These are phyloP conservation scores for Trichopoda pennipes DNA, from an alignment of 2,888 invertebrate species.

Conservation along the genomic window DNA sequence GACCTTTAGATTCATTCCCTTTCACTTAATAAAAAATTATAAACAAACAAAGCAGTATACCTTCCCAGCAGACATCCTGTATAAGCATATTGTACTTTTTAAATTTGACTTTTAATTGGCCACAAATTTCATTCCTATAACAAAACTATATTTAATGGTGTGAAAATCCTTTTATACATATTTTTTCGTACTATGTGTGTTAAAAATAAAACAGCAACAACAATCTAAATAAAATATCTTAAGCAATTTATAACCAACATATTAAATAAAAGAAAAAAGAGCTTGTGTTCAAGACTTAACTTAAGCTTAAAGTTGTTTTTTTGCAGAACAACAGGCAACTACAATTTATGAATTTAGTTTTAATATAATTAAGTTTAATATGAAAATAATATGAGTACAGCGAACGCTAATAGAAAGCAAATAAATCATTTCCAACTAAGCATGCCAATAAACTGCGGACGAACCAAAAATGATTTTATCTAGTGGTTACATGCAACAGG, in stretches of 20 bases:
- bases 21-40: no score
- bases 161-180: constrained; percentile 1
- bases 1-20: no score
- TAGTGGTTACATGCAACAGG: constrained; percentile 24
- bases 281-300: constrained; percentile 21
- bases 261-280: not conserved
- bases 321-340: constrained; percentile 1
- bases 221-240: constrained; percentile 7
- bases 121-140: constrained; percentile 32
- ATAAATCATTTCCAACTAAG: constrained; percentile 48
- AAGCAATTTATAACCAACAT: not conserved
- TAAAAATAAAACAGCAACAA: constrained; percentile 30
- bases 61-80: no score
- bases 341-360: constrained; percentile 14
- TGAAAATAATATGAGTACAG: constrained; percentile 51
- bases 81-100: no score
- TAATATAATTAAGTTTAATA: constrained; percentile 28
- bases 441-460: constrained; percentile 36
- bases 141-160: not conserved
- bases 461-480: constrained; percentile 5
- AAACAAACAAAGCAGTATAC: no score
- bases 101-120: not conserved
- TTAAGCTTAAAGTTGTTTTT: constrained; percentile 57
- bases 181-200: constrained; percentile 22
- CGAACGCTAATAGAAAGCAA: not conserved